Evolutionary conservation across 64 coral and sea anemone species (phyloP), one percentile per base, ranked within the genome.

Genomic region (Montipora efflorescens): DNA sequence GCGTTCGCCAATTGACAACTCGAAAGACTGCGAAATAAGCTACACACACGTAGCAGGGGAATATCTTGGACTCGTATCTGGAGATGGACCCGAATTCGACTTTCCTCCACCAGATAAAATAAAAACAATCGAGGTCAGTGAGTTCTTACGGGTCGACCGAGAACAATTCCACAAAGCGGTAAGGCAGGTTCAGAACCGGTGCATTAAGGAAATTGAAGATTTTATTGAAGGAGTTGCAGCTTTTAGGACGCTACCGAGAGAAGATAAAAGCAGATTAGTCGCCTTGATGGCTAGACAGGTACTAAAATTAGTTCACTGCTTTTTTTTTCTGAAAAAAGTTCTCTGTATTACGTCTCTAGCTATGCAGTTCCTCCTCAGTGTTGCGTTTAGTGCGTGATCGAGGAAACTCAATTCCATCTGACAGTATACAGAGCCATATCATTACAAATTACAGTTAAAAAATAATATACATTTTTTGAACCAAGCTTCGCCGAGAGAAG

Each of bases 1-100:
- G 11, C 43, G 47, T 28, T 1, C 53, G 25, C 12, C 21, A 6
- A 4, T 57, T 10, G 59, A 46, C 55, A 74, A 70, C 18, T 18
- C 47, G 21, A 43, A 88, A 13, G 75, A 81, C 74, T 87, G 75
- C 12, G 79, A 85, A 5, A 96, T 99, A 58, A 93, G 61, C 13
- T 96, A 99, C 85, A 99, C 95, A 5, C 95, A 99, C 88, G 90
- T 99, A 11, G 92, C 95, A 13, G 98, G 98, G 0, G 98, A 99
- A 43, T 99, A 99, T 90, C 75, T 99, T 1, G 98, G 98, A 5
- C 71, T 94, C 48, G 91, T 99, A 4, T 99, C 98, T 0, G 84
- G 89, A 4, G 98, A 99, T 90, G 98, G 98, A 50, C 84, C 72
- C 14, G 89, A 96, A 61, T 99, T 89, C 43, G 98, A 99, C 74